phyloP scores from a whole-genome alignment of 2,113 vertebrate genomes.

The Anoura caudifer region DNA sequence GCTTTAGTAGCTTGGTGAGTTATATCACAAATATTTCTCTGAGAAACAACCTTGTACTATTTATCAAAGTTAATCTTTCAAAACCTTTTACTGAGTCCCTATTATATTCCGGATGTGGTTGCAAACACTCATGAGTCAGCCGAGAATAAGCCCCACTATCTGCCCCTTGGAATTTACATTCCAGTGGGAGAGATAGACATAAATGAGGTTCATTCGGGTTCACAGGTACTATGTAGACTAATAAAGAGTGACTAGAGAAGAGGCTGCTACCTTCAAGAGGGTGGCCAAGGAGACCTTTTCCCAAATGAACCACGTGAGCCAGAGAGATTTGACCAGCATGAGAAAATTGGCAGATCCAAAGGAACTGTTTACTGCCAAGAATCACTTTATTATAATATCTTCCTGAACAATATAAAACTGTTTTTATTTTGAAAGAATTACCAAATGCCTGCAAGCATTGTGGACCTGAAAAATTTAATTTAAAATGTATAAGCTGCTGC shows the following conservation, averaged over 20 bases:
- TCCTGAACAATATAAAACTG: slow-evolving; percentile 33
- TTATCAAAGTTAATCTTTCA: neutral
- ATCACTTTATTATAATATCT: slow-evolving; percentile 50
- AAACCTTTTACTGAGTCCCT: neutral
- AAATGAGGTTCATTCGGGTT: rapidly evolving
- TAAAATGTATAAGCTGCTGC: neutral
- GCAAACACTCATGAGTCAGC: neutral
- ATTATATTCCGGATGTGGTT: too few relatives aligned
- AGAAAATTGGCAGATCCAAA: neutral
- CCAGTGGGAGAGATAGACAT: rapidly evolving
- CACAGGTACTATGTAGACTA: rapidly evolving
- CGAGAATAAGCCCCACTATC: too few relatives aligned
- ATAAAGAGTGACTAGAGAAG: too few relatives aligned
- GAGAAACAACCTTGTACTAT: neutral
- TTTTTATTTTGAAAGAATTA: slow-evolving; percentile 51
- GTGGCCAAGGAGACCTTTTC: neutral
- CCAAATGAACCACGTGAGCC: neutral
- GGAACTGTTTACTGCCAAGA: neutral
- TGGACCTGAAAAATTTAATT: slow-evolving; percentile 36
- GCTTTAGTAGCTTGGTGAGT: slow-evolving; percentile 91
- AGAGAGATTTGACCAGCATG: neutral
- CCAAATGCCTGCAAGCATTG: slow-evolving; percentile 45
- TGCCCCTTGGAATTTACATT: neutral
- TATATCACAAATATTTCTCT: neutral
- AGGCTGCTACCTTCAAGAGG: neutral